Evolutionary conservation across 1,140 invertebrate species (phyloP), one percentile per base, ranked within the genome.

Genomic region (Vanessa atalanta): DNA sequence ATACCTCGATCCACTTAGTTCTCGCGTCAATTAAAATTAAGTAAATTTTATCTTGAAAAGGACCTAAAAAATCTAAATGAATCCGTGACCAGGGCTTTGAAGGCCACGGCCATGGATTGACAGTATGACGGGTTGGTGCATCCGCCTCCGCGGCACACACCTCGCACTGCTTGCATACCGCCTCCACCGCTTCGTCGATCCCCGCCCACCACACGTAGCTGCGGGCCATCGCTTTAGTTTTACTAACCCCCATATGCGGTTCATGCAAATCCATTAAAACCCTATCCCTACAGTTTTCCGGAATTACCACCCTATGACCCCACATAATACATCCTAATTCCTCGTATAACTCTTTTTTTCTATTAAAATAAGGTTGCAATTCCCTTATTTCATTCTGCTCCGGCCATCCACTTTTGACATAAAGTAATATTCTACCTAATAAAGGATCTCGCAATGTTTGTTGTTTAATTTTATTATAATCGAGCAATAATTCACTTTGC

Each of bases 201-300:
- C 83, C 79, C 43, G 87, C 87, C 93, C 93, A 94, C 83, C 86
- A 94, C 2, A 93, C 77, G 67, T 89, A 88, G 3, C 71, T 80
- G 0, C 93, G 71, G 7, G 93, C 78, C 23, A 76, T 37, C 12
- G 60, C 65, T 57, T 77, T 79, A 2, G 73, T 93, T 63, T 88
- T 82, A 5, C 89, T 82, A 8, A 93, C 90, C 2, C 93, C 91
- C 48, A 87, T 78, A 37, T 80, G 76, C 2, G 71, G 20, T 37
- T 78, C 73, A 47, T 80, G 79, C 14, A 80, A 47, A 23, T 61
- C 48, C 14, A 8, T 7, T 26, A 79, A n/a, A 15, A 75, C 70
- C 15, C n/a, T 61, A 16, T 72, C 31, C 51, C 64, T 57, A 64
- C 72, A 79, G 5, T 65, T 66, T 51, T 57, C 50, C 6, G 73